Conservation (phyloP, 2,888 invertebrate species). For the Nipponacmea schrenckii region DNA sequence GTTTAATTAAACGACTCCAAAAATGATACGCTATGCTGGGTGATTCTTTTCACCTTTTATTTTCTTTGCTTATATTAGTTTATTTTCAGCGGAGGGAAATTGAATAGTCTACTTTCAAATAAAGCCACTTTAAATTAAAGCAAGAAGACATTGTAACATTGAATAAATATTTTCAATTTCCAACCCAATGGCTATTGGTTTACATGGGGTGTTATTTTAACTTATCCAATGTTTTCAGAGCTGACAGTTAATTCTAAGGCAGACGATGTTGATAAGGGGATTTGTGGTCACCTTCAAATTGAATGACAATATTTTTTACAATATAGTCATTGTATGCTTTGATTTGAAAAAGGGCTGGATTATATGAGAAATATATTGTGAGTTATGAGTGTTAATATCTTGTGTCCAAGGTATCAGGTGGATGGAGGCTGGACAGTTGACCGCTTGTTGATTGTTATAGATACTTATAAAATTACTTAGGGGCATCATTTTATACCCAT, state of each 20-base stretch:
- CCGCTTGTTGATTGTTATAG: not conserved
- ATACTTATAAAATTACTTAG: not conserved
- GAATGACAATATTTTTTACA: too few relatives aligned
- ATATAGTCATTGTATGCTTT: too few relatives aligned
- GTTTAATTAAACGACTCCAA: too few relatives aligned
- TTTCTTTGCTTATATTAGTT: too few relatives aligned
- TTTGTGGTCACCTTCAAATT: too few relatives aligned
- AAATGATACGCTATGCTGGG: too few relatives aligned
- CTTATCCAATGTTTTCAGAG: conserved; percentile 1
- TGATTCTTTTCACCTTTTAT: too few relatives aligned
- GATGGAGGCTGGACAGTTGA: not conserved
- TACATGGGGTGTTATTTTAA: not conserved
- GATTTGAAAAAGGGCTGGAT: not conserved
- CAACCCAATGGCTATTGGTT: not conserved
- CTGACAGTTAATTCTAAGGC: not conserved
- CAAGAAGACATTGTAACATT: not conserved
- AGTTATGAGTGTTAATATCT: not conserved
- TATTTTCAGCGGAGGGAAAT: too few relatives aligned
- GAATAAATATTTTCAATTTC: conserved; percentile 1
- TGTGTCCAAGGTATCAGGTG: not conserved
- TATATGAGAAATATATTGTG: conserved; percentile 3
- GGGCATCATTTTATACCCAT: too few relatives aligned
- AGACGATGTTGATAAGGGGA: too few relatives aligned
- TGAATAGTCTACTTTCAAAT: too few relatives aligned
- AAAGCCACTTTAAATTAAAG: too few relatives aligned